Base-by-base conservation (phyloP, 2,888 invertebrate genomes). In the Tiliacea aurago region DNA sequence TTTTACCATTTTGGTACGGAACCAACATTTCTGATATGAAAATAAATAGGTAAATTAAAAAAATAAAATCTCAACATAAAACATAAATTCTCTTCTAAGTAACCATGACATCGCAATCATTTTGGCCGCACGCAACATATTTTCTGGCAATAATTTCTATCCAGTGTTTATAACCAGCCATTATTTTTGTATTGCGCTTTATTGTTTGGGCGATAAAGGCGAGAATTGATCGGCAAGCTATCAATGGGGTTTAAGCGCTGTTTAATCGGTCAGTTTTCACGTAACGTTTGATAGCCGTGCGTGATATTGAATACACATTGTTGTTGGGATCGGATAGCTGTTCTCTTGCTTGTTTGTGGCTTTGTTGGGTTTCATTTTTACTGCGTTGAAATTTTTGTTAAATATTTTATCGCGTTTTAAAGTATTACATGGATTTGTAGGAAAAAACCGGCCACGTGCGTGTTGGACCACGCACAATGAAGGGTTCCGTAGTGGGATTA, bases 181-280 rank as follows among this genome's bases (percentile, higher is more conserved):
- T 83, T 66, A 68, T 69, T 76, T 74, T 63, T 41, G 41, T 76
- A 41, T 71, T 73, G 55, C 37, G 37, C 76, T 76, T 84, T 90
- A 87, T 80, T 56, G 10, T 63, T 51, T 18, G 49, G 7, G 67
- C 7, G 10, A 64, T 86, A 91, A 83, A 80, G 86, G 74, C 81
- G 63, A 83, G 41, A 81, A 73, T 89, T 63, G 81, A 80, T 81
- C 80, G 74, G 66, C 64, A 49, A 61, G 62, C 76, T 72, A 78
- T 85, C 81, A 84, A 84, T 85, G 85, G 81, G 78, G 77, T 72
- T 77, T 89, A 86, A 88, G 84, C 87, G 84, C 64, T 86, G 82
- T 89, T 91, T 90, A 91, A 92, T 91, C 87, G 91, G 91, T 90
- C 91, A 92, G 90, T 91, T 91, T 89, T 87, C 90, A 89, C 91